Conservation (phyloP, 2,888 invertebrate species). For the Carabus problematicus region DNA sequence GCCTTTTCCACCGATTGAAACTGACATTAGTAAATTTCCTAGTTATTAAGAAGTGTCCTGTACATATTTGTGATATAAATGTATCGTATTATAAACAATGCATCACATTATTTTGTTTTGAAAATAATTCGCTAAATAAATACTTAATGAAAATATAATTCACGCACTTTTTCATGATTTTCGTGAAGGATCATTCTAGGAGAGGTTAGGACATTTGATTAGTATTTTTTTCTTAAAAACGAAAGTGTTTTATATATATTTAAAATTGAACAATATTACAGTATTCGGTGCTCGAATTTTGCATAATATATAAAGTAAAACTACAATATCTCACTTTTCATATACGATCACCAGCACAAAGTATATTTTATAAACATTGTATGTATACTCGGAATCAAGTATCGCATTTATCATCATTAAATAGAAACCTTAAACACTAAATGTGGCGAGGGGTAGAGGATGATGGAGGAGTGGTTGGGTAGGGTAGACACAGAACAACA, state of each 20-base stretch:
- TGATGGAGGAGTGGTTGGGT: too few species aligned
- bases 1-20: constrained; percentile 29
- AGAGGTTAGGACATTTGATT: too few species aligned
- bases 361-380: constrained; percentile 17
- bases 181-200: too few species aligned
- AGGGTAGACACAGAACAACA: constrained; percentile 34
- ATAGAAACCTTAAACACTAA: constrained; percentile 40
- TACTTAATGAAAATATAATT: background rate
- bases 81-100: constrained; percentile 9
- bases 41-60: constrained; percentile 8
- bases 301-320: constrained; percentile 31
- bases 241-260: constrained; percentile 39
- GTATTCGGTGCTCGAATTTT: constrained; percentile 41
- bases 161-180: too few species aligned
- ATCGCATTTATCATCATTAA: background rate
- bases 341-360: constrained; percentile 33
- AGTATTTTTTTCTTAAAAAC: too few species aligned
- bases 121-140: constrained; percentile 21
- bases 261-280: constrained; percentile 41
- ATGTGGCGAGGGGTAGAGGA: too few species aligned
- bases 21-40: constrained; percentile 14
- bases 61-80: constrained; percentile 35
- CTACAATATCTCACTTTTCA: constrained; percentile 42
- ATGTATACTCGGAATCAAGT: constrained; percentile 37
- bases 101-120: constrained; percentile 13